Conservation (phyloP, 2,888 invertebrate genomes). For the Eulithis testata region DNA sequence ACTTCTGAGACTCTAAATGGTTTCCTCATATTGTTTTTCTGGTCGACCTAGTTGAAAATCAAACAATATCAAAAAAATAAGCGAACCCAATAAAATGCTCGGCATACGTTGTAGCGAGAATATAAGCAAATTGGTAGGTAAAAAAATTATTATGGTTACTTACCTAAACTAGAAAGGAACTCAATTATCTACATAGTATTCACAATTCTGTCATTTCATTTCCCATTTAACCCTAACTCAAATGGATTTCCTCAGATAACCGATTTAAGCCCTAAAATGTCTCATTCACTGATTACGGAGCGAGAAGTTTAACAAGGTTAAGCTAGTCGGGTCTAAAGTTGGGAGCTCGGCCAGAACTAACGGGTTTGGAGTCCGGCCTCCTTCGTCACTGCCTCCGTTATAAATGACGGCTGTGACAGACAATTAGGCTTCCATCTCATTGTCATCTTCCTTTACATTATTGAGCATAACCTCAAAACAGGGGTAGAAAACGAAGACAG, state of each 20-base stretch:
- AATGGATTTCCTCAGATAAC: conserved; percentile 17
- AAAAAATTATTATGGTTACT: no score
- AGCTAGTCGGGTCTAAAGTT: conserved; percentile 15
- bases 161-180: no score
- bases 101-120: no score
- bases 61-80: no score
- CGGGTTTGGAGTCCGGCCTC: neutral
- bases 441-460: no score
- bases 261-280: conserved; percentile 4
- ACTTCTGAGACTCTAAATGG: no score
- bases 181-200: neutral
- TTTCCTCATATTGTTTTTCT: no score
- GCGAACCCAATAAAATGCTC: no score
- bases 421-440: neutral
- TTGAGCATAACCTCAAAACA: no score
- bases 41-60: no score
- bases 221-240: neutral
- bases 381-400: neutral
- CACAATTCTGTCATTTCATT: neutral
- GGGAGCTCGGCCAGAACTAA: conserved; percentile 3
- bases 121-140: no score
- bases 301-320: conserved; percentile 25
- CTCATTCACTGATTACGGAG: conserved; percentile 19
- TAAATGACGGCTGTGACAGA: neutral
- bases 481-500: no score